These are phyloP conservation scores for Ceraclea dissimilis DNA, from an alignment of 2,888 invertebrate species.

Conservation along the genomic window DNA sequence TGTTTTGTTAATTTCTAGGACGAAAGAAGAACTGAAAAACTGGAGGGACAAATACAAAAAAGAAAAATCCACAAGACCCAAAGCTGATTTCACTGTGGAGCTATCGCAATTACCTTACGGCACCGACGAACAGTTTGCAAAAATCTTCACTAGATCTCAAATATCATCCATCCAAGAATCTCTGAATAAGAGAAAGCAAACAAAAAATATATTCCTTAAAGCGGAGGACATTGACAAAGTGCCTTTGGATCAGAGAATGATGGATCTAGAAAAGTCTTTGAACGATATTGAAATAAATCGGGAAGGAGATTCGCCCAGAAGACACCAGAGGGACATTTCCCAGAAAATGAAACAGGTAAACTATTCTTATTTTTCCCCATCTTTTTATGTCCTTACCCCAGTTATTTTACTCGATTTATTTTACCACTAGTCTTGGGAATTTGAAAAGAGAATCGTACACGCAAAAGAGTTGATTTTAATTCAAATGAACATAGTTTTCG, in stretches of 20 bases:
- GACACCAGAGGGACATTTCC: conserved; percentile 46
- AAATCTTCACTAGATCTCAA: conserved; percentile 43
- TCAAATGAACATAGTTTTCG: too few species aligned
- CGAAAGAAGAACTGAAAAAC: conserved; percentile 41
- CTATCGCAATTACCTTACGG: conserved; percentile 45
- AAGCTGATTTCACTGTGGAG: conserved; percentile 30
- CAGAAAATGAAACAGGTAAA: conserved; percentile 54
- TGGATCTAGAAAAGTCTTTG: conserved; percentile 40
- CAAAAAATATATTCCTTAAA: too few species aligned
- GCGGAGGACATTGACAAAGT: conserved; percentile 28
- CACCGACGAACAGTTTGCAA: conserved; percentile 49
- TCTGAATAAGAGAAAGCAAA: conserved; percentile 27
- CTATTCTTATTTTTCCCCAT: too few species aligned
- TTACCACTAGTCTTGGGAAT: too few species aligned
- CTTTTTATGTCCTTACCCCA: too few species aligned
- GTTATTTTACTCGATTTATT: too few species aligned
- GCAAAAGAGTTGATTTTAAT: too few species aligned
- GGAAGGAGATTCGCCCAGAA: conserved; percentile 39
- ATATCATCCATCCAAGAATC: conserved; percentile 39
- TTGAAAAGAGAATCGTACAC: too few species aligned
- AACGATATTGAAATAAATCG: conserved; percentile 27
- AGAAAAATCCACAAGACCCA: conserved; percentile 29
- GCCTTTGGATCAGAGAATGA: conserved; percentile 35
- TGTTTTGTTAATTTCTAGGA: conserved; percentile 30
- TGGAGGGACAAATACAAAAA: conserved; percentile 47